Conservation (phyloP, 2,113 vertebrate species). For the Hystrix cristata region DNA sequence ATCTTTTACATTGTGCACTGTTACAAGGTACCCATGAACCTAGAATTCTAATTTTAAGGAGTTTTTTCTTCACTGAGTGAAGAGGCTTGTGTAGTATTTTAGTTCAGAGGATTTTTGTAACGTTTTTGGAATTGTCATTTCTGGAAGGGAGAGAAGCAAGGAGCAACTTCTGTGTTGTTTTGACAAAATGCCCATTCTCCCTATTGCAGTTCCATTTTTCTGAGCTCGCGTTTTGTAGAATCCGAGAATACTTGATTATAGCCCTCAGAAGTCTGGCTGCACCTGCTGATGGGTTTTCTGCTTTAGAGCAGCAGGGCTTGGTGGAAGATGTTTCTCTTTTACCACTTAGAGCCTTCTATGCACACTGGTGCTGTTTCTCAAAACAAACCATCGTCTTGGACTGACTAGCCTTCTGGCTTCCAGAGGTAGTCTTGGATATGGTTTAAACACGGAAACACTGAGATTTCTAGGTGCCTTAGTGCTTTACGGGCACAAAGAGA, state of each 20-base stretch:
- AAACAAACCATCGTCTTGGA: not conserved
- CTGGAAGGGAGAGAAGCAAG: not conserved
- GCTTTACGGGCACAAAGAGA: not conserved
- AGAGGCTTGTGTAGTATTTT: not conserved
- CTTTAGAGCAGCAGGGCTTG: not conserved
- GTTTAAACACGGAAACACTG: not conserved
- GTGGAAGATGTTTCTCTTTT: not conserved
- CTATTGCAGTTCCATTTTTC: not conserved
- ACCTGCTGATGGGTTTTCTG: not conserved
- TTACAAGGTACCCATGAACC: conserved; percentile 1
- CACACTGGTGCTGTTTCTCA: not conserved
- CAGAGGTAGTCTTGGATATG: not conserved
- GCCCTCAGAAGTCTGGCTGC: not conserved
- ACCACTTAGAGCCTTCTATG: not conserved
- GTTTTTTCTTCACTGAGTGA: not conserved
- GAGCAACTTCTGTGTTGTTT: not conserved
- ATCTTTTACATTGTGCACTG: conserved; percentile 50
- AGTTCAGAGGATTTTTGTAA: conserved; percentile 3
- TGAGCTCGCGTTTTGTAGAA: not conserved
- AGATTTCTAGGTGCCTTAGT: conserved; percentile 1
- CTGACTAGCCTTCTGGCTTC: not conserved
- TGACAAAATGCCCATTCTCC: not conserved
- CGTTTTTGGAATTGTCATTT: not conserved
- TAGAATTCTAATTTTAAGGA: conserved; percentile 66
- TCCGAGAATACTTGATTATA: not conserved